Conservation (phyloP, 2,113 vertebrate species). For the Python bivittatus region DNA sequence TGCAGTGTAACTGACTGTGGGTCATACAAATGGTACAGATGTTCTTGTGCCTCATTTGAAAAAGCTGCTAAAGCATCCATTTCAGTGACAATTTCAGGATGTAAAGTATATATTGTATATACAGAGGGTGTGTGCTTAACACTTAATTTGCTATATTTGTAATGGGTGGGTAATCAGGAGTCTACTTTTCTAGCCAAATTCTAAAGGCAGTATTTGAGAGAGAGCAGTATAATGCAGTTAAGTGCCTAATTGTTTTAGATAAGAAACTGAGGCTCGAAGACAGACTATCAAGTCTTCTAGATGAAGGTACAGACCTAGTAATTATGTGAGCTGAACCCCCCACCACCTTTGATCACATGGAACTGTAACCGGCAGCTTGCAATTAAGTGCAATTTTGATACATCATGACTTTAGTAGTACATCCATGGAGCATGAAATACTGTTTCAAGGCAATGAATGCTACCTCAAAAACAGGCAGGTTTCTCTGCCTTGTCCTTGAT, state of each 20-base stretch:
- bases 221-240: neutral
- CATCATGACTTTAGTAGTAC: neutral
- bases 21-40: conserved; percentile 54
- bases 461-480: neutral
- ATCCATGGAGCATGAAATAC: neutral
- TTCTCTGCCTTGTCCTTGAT: neutral
- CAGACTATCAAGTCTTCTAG: neutral
- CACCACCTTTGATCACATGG: neutral
- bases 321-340: neutral
- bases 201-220: conserved; percentile 40
- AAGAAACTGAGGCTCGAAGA: neutral
- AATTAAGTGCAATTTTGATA: neutral
- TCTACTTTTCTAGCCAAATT: conserved; percentile 19
- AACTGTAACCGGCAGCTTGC: neutral
- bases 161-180: conserved; percentile 34
- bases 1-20: conserved; percentile 42
- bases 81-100: conserved; percentile 44
- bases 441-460: neutral
- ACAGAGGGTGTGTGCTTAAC: conserved; percentile 34
- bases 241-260: neutral
- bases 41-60: conserved; percentile 54
- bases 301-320: neutral
- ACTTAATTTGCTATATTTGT: conserved; percentile 21
- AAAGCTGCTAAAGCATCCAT: conserved; percentile 53
- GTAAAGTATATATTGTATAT: conserved; percentile 37